Conservation (phyloP, 1,140 invertebrate species). For the Saccostrea cuccullata region DNA sequence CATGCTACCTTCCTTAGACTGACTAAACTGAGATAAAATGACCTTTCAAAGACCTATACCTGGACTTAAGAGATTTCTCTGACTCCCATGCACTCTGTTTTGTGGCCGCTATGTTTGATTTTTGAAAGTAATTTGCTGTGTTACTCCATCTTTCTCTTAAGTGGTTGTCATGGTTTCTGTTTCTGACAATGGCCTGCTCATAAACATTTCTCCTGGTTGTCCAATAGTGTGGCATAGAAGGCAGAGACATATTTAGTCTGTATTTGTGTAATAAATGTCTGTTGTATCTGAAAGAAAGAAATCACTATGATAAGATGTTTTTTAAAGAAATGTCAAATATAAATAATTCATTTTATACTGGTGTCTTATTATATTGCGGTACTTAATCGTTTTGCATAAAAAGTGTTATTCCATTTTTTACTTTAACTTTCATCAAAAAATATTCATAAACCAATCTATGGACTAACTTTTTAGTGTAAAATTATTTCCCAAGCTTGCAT, state of each 20-base stretch:
- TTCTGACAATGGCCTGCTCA: slow-evolving; percentile 73
- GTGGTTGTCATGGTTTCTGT: slow-evolving; percentile 70
- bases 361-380: no score
- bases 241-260: slow-evolving; percentile 69
- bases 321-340: no score
- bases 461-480: no score
- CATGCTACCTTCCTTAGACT: no score
- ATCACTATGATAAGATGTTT: neutral
- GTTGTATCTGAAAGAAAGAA: neutral
- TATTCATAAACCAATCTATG: no score
- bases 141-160: slow-evolving; percentile 72
- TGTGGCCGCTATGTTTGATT: slow-evolving; percentile 62
- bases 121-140: slow-evolving; percentile 62
- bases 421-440: no score
- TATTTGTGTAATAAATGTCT: neutral
- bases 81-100: slow-evolving; percentile 74
- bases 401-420: no score
- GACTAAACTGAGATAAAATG: no score
- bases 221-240: slow-evolving; percentile 72
- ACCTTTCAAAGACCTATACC: slow-evolving; percentile 50
- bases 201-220: slow-evolving; percentile 75
- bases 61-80: slow-evolving; percentile 66
- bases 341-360: no score
- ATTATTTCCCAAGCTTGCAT: no score
- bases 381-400: no score